Conservation (phyloP, 2,113 vertebrate species). For the Alosa alosa region DNA sequence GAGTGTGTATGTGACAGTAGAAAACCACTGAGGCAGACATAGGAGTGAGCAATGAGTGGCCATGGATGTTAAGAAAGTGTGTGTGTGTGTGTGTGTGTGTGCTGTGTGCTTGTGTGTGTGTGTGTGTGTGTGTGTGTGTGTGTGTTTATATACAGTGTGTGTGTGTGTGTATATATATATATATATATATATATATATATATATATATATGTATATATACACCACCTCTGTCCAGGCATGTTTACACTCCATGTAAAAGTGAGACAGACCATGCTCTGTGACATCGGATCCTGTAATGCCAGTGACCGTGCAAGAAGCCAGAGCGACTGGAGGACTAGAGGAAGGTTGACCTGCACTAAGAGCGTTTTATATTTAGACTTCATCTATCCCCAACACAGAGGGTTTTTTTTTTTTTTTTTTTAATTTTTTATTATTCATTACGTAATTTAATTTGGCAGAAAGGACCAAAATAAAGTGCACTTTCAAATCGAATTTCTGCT, state of each 20-base stretch:
- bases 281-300: not conserved
- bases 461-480: slow-evolving; percentile 67
- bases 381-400: slow-evolving; percentile 59
- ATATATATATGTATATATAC: not conserved
- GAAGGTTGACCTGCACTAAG: slow-evolving; percentile 55
- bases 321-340: slow-evolving; percentile 1
- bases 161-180: too few relatives aligned
- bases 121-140: not conserved
- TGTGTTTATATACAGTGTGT: not conserved
- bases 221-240: not conserved
- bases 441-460: slow-evolving; percentile 71
- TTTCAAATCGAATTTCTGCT: slow-evolving; percentile 69
- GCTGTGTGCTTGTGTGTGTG: not conserved
- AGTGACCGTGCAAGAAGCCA: not conserved
- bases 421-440: slow-evolving; percentile 57
- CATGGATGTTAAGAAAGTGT: not conserved
- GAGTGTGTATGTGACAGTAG: not conserved
- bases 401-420: slow-evolving; percentile 46
- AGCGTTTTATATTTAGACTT: slow-evolving; percentile 67
- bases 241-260: too few relatives aligned
- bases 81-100: not conserved
- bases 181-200: too few relatives aligned
- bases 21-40: not conserved
- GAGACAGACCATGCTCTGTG: not conserved
- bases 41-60: not conserved